Base-by-base conservation (phyloP, 2,113 vertebrate species). In the Hoplias malabaricus region DNA sequence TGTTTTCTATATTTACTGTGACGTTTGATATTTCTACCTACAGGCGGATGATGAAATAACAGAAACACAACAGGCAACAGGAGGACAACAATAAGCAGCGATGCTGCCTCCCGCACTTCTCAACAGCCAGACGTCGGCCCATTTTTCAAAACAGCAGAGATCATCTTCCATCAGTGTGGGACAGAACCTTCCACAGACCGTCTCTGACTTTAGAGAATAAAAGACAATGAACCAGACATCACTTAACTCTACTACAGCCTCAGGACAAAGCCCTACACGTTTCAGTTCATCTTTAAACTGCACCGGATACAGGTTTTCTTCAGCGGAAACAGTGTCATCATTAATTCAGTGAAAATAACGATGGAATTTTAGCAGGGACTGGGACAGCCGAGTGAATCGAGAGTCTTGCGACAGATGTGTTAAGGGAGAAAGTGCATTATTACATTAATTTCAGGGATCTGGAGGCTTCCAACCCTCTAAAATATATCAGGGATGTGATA, bases 1-100 rank as follows among this genome's bases (percentile, higher is more conserved):
- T 59, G 29, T 5, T 14, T 46, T 42, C 19, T 27, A 33, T 61
- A 62, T 62, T 61, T 62, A 74, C 36, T 23, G 5, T 48, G 43
- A 63, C 10, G 57, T 74, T 48, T 36, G 40, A 48, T 25, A 61
- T 40, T 46, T 61, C 25, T 23, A 23, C 38, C 56, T 46, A 33
- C 54, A 46, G 54, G 54, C 40, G n/a, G 29, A 63, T 46, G 27
- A 62, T 74, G 71, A 63, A 63, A 56, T 63, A 62, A 74, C 48
- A 42, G 57, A 74, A 74, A 48, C 29, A 33, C 71, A 27, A 71
- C 33, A 21, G 21, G 71, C 71, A 48, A 74, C 63, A 36, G 43
- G 29, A 74, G 19, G 36, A 63, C 59, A 48, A 21, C 46, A 48
- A 63, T 36, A 63, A 36, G 56, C 38, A 48, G 48, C 10, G 3